Evolutionary conservation across 2,113 vertebrate genomes (phyloP).

Genomic region (Zosterops japonicus): DNA sequence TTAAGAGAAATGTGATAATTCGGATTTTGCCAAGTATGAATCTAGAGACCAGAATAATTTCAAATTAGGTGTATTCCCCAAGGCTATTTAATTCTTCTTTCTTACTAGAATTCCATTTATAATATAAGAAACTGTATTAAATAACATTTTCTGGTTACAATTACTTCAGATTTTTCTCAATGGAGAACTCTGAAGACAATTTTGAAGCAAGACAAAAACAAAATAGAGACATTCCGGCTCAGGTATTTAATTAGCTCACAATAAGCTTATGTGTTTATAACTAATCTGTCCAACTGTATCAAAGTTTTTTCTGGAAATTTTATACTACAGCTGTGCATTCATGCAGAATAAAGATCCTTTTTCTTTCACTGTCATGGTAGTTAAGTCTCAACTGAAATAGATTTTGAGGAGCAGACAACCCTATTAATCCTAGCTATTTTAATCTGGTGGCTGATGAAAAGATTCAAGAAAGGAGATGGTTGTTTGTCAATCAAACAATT

Average conservation of each 20-base stretch:
- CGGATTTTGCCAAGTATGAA: background rate
- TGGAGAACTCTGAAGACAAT: background rate
- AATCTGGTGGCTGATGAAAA: slow-evolving; percentile 53
- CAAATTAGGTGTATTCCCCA: background rate
- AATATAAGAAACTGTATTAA: background rate
- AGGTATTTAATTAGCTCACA: slow-evolving; percentile 27
- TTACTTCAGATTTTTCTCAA: slow-evolving; percentile 19
- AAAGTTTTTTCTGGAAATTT: slow-evolving; percentile 42
- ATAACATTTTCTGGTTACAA: background rate
- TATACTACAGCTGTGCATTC: slow-evolving; percentile 37
- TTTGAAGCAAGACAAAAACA: background rate
- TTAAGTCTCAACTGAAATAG: slow-evolving; percentile 30
- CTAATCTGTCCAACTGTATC: slow-evolving; percentile 30
- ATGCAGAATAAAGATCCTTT: slow-evolving; percentile 57
- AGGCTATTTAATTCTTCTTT: background rate
- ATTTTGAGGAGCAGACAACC: slow-evolving; percentile 32
- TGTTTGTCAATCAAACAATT: background rate
- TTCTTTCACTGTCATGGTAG: slow-evolving; percentile 37
- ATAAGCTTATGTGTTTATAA: slow-evolving; percentile 14
- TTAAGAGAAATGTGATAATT: background rate
- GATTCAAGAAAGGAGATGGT: background rate
- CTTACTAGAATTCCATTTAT: background rate
- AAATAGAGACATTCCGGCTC: background rate
- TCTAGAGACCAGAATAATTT: background rate
- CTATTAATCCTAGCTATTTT: slow-evolving; percentile 42